These are phyloP conservation scores for Drosophila limbata DNA, from an alignment of 2,888 invertebrate genomes.

Conservation along the genomic window DNA sequence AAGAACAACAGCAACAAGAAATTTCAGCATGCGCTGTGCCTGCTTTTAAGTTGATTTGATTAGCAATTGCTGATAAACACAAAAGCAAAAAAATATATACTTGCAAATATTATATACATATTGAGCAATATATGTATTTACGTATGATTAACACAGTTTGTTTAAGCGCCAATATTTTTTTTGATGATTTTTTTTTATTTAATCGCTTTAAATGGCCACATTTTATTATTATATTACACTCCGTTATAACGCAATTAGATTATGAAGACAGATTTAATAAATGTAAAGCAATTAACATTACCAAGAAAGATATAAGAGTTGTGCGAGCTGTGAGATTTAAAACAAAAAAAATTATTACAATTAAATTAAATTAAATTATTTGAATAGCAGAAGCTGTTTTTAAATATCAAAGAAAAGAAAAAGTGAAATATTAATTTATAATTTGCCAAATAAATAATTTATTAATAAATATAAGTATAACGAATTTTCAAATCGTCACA, in stretches of 20 bases:
- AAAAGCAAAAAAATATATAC: background rate
- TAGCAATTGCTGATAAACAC: conserved; percentile 28
- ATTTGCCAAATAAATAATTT: background rate
- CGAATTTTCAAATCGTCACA: too few relatives aligned
- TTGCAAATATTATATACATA: background rate
- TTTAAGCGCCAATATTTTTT: background rate
- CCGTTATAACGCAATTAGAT: background rate
- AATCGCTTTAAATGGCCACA: too few relatives aligned
- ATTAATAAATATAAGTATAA: too few relatives aligned
- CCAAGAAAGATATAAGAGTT: too few relatives aligned
- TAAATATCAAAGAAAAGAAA: background rate
- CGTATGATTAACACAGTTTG: background rate
- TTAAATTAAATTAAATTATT: background rate
- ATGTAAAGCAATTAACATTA: background rate
- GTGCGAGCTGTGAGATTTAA: too few relatives aligned
- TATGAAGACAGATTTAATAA: background rate
- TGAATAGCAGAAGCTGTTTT: background rate
- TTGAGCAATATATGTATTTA: background rate
- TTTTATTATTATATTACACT: background rate
- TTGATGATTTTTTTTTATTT: background rate
- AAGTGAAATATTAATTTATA: background rate
- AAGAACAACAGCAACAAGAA: conserved; percentile 12
- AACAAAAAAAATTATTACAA: background rate
- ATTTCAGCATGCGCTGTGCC: conserved; percentile 16
- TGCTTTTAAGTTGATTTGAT: conserved; percentile 39